Base-by-base conservation (phyloP, 64 coral and sea anemone genomes). In the Actinia equina region DNA sequence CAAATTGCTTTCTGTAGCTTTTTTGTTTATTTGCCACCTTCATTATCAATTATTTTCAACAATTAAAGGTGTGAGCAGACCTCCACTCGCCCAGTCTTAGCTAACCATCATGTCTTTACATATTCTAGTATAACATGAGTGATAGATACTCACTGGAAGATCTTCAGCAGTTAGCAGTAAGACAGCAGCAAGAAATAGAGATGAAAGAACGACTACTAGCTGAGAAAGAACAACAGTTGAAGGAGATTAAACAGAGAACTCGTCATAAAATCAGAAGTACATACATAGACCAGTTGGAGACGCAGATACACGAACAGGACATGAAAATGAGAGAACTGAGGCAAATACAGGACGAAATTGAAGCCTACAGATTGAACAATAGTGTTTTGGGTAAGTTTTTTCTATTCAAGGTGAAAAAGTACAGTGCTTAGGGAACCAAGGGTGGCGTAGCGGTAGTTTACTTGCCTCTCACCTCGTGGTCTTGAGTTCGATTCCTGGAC, bases 171-270 rank as follows among this genome's bases (percentile, higher is more conserved):
- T 44, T 96, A 56, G 94, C 91, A 54, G 27, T 76, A 17, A 92
- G 86, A 52, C 94, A 96, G 46, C 94, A 96, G 49, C 94, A 96
- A 23, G 88, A 96, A 81, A 96, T 96, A 85, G 88, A 54, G 25
- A 44, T 77, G 45, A 96, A 96, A 63, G 94, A 96, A 88, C 87
- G 71, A 45, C 90, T 93, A 56, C 84, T 96, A 5, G 92, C 65
- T 14, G 86, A 77, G 10, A 96, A 93, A 77, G 88, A 96, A 74
- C 56, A 90, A 56, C 94, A 96, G 49, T 69, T 96, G 7, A 88
- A 80, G 59, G 86, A 88, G 77, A 74, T 96, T 22, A 96, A 93
- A 52, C 80, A 89, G 15, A 85, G 82, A 67, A 80, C 85, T 41
- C 88, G 89, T 89, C 92, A 60, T 19, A 93, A 84, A 43, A 85